Percentiles rank a stretch among this genome's conserved stretches.
These are phyloP conservation scores for Agrenia bidenticulata DNA, from an alignment of 2,888 invertebrate species.

Conservation along the genomic window DNA sequence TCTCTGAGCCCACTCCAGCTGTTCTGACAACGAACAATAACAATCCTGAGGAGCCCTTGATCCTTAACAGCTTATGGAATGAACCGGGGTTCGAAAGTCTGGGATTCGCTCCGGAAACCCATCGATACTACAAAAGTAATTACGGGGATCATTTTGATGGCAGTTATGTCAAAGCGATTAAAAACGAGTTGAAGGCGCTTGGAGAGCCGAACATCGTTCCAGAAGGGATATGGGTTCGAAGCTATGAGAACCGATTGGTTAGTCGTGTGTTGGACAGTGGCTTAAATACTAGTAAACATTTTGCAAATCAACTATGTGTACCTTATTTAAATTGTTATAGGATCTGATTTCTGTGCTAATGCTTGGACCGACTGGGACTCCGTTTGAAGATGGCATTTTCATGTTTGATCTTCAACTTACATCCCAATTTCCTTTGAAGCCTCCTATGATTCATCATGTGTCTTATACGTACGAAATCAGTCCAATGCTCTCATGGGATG, in stretches of 20 bases:
- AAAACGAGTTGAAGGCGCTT: slow-evolving; percentile 58
- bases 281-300: background rate
- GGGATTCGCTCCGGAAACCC: slow-evolving; percentile 32
- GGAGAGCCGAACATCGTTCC: slow-evolving; percentile 69
- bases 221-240: slow-evolving; percentile 80
- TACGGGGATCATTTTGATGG: slow-evolving; percentile 14
- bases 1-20: slow-evolving; percentile 13
- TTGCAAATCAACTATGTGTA: too few relatives aligned
- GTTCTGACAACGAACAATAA: slow-evolving; percentile 25
- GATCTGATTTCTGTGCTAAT: slow-evolving; percentile 91
- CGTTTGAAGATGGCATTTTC: slow-evolving; percentile 92
- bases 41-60: slow-evolving; percentile 21
- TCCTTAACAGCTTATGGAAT: slow-evolving; percentile 28
- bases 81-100: slow-evolving; percentile 41
- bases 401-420: slow-evolving; percentile 91
- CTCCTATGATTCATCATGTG: slow-evolving; percentile 87
- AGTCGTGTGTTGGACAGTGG: too few relatives aligned
- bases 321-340: too few relatives aligned
- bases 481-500: slow-evolving; percentile 95
- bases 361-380: slow-evolving; percentile 84
- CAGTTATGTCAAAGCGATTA: slow-evolving; percentile 16
- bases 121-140: slow-evolving; percentile 34
- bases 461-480: slow-evolving; percentile 86
- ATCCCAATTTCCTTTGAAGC: slow-evolving; percentile 83
- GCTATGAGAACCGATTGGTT: slow-evolving; percentile 82